Conservation (phyloP, 2,888 invertebrate species). For the Xestia xanthographa region DNA sequence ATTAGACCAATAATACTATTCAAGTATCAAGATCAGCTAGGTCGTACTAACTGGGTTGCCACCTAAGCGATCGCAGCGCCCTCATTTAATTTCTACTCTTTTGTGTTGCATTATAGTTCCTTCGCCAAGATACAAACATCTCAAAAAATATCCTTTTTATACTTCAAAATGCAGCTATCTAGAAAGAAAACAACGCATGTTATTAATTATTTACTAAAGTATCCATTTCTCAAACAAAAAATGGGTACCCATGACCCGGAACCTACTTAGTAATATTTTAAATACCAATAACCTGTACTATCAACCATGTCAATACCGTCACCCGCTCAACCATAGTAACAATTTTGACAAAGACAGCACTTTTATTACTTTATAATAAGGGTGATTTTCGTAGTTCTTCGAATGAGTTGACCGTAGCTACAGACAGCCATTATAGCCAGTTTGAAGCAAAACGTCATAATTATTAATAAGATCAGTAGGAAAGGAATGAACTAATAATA, state of each 20-base stretch:
- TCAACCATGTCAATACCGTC: constrained; percentile 1
- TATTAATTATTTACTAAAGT: neutral
- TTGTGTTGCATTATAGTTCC: too few species aligned
- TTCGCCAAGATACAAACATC: neutral
- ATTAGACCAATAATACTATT: too few species aligned
- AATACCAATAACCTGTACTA: constrained; percentile 29
- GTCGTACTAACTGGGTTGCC: too few species aligned
- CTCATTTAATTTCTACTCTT: too few species aligned
- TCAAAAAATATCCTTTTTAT: neutral
- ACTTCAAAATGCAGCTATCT: neutral
- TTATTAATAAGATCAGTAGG: constrained; percentile 14
- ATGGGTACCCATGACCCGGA: constrained; percentile 34
- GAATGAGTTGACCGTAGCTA: neutral
- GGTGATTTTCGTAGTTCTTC: neutral
- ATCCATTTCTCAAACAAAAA: constrained; percentile 8
- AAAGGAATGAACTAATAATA: constrained; percentile 21
- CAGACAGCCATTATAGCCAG: neutral
- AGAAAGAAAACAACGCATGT: neutral
- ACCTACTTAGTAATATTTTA: neutral
- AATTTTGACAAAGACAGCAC: neutral
- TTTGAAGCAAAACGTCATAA: constrained; percentile 3
- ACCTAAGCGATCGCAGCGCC: too few species aligned
- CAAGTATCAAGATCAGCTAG: too few species aligned
- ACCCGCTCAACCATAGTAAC: neutral
- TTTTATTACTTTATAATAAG: neutral